Evolutionary conservation across 2,797 vertebrate species (phyloP), one percentile per base, ranked within the genome.

Genomic region (Setipinna tenuifilis): DNA sequence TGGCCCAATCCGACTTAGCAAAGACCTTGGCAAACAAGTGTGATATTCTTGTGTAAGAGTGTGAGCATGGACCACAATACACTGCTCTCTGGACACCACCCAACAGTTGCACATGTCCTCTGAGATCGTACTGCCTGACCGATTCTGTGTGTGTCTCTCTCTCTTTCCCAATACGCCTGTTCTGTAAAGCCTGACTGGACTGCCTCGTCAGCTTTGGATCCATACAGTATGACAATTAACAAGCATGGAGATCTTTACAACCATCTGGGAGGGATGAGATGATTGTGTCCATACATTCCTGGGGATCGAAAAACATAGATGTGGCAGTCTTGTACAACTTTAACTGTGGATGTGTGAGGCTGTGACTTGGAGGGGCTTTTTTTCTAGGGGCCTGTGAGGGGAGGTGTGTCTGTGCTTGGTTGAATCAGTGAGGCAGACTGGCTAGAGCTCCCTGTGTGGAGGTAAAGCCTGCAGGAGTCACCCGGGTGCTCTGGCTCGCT

Each of bases 391-490:
- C 46, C 46, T 10, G 50, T 3, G 50, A 10, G 50, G 14, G 50
- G 50, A 44, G 71, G 44, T 25, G 3, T 0, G 71, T 78, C 44
- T 44, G 71, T 54, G 50, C 14, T 54, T 44, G 71, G 17, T 21
- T 59, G 19, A 59, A 59, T 59, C 58, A 19, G 58, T 59, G 58
- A 21, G 58, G 58, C 58, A 59, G 35, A 2, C 9, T n/a, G n/a
- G 61, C 61, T 54, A 14, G 50, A 54, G 50, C 61, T n/a, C n/a
- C 23, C 7, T 2, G n/a, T 25, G 61, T 25, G 35, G 71, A 78
- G 71, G 71, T 78, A 78, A 21, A 78, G 35, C 71, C 50, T 54
- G 7, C 71, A 44, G 71, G 65, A 71, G 31, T 78, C 31, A 78
- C 31, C 17, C 71, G 31, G 71, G 71, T 17, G 31, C 31, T 78